Conservation (phyloP, 2,113 vertebrate genomes). For the Cygnus atratus region DNA sequence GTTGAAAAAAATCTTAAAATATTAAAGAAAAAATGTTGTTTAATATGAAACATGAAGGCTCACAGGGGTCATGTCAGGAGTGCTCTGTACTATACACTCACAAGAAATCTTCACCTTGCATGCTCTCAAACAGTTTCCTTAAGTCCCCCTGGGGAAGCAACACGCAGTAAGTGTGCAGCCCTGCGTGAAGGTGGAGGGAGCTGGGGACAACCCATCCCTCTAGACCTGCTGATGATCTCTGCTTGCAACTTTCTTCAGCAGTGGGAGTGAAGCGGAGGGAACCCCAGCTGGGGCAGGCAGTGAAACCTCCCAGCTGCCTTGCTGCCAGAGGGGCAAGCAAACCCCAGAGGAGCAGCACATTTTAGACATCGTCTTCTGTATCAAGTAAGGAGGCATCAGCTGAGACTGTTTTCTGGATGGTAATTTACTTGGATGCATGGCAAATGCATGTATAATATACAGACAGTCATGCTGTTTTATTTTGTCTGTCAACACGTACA, state of each 20-base stretch:
- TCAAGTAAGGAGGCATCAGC: neutral
- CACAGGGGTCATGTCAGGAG: neutral
- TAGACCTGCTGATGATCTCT: neutral
- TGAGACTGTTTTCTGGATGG: neutral
- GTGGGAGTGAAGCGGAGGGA: neutral
- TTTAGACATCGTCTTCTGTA: neutral
- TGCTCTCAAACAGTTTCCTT: neutral
- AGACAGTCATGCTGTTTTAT: rapidly evolving
- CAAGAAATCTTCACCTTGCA: neutral
- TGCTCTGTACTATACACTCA: rapidly evolving
- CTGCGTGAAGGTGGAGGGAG: neutral
- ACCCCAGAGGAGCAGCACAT: rapidly evolving
- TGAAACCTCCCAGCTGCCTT: neutral
- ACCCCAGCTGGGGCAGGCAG: rapidly evolving
- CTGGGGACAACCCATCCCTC: neutral
- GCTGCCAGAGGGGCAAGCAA: rapidly evolving
- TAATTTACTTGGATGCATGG: neutral
- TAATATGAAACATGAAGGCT: neutral
- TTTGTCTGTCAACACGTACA: neutral
- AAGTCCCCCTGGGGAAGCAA: rapidly evolving
- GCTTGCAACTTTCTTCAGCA: neutral
- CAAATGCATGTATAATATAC: neutral
- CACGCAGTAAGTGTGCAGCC: neutral
- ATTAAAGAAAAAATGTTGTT: neutral
- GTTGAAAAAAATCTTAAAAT: neutral